phyloP scores from a whole-genome alignment of 2,888 invertebrate genomes.

The Patella ulyssiponensis region DNA sequence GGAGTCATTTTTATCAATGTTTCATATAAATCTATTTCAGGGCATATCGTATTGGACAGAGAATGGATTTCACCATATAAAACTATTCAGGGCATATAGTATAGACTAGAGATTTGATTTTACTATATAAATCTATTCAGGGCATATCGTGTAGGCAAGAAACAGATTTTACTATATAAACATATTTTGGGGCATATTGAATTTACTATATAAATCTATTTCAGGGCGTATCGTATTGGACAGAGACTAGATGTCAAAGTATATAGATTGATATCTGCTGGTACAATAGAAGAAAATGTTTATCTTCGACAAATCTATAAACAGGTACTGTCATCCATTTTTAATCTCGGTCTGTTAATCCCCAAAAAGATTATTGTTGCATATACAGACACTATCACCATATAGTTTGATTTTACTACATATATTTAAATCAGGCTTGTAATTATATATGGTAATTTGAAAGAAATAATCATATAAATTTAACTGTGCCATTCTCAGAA shows the following conservation, averaged over 20 bases:
- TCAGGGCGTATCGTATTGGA: slow-evolving; percentile 69
- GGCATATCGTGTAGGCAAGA: slow-evolving; percentile 69
- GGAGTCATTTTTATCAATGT: background rate
- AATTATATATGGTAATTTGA: no score
- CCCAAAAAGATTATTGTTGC: no score
- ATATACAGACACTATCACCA: no score
- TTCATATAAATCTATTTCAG: slow-evolving; percentile 45
- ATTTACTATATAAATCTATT: slow-evolving; percentile 20
- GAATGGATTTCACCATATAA: slow-evolving; percentile 66
- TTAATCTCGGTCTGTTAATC: background rate
- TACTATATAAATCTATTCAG: slow-evolving; percentile 43
- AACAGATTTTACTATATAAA: background rate
- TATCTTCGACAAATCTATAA: slow-evolving; percentile 71
- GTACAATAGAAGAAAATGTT: slow-evolving; percentile 71
- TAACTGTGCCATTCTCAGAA: no score
- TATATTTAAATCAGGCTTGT: no score
- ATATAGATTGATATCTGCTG: slow-evolving; percentile 66
- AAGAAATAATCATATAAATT: no score
- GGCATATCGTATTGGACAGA: slow-evolving; percentile 70
- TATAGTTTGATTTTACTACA: no score
- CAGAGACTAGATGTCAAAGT: slow-evolving; percentile 69
- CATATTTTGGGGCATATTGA: slow-evolving; percentile 57
- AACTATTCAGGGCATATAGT: slow-evolving; percentile 64
- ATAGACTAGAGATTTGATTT: slow-evolving; percentile 63
- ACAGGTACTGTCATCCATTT: slow-evolving; percentile 53